Conservation (phyloP, 2,888 invertebrate species). For the Scelioninae gen. 2 region DNA sequence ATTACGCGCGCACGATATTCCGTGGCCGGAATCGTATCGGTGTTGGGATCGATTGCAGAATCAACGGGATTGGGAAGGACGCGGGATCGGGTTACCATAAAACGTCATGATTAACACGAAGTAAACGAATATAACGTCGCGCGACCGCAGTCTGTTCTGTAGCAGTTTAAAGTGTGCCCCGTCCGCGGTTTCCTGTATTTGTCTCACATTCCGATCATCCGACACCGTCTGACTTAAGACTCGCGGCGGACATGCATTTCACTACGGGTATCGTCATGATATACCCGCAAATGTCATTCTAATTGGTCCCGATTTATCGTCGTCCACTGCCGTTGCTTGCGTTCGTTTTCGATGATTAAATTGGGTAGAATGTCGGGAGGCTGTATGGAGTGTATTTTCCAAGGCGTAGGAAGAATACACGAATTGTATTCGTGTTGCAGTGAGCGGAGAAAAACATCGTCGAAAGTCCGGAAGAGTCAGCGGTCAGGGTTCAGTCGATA, state of each 20-base stretch:
- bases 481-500: no score
- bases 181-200: conserved; percentile 65
- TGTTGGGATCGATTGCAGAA: conserved; percentile 73
- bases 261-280: conserved; percentile 28
- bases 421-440: no score
- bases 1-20: conserved; percentile 60
- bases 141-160: conserved; percentile 72
- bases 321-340: not conserved
- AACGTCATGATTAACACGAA: conserved; percentile 75
- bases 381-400: no score
- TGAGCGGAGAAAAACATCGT: no score
- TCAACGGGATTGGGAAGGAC: conserved; percentile 61
- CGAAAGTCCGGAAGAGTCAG: no score
- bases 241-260: conserved; percentile 45
- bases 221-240: conserved; percentile 48
- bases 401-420: no score
- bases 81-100: conserved; percentile 73
- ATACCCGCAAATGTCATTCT: conserved; percentile 43
- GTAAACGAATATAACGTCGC: conserved; percentile 75
- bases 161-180: conserved; percentile 70
- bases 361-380: not conserved
- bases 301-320: conserved; percentile 43
- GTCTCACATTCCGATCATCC: conserved; percentile 60
- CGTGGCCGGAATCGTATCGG: conserved; percentile 65
- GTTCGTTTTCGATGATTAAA: not conserved